These are phyloP conservation scores for Pithecia hirsuta DNA, from an alignment of 2,797 vertebrate species.

Conservation along the genomic window DNA sequence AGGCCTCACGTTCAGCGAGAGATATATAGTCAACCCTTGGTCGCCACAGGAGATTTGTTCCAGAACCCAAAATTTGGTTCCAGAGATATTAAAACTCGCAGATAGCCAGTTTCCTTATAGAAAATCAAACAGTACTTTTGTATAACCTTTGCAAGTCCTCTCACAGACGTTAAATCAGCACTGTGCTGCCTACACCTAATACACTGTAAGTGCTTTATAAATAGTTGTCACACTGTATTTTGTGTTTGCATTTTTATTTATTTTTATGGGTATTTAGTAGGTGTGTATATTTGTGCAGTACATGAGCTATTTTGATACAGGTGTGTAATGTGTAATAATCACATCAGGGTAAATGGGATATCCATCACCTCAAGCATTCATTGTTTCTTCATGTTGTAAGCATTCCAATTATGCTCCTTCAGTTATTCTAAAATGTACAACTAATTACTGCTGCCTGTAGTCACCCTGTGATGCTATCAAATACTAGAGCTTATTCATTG, in stretches of 20 bases:
- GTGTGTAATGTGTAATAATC: no score
- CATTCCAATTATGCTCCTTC: no score
- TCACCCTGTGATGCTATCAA: no score
- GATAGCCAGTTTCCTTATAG: background rate
- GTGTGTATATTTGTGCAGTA: no score
- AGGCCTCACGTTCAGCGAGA: background rate
- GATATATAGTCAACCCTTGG: background rate
- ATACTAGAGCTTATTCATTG: no score
- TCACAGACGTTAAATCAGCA: background rate
- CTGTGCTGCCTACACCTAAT: background rate
- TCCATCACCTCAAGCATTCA: no score
- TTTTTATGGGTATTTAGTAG: background rate
- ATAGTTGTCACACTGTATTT: background rate
- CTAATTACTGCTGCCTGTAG: no score
- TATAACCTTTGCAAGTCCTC: background rate
- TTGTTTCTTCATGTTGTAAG: no score
- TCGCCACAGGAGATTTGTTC: background rate
- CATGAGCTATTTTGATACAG: no score
- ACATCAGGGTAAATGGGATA: no score
- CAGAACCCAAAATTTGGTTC: background rate
- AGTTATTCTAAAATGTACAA: no score
- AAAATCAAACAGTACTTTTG: background rate
- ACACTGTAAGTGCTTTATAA: background rate
- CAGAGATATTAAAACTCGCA: background rate
- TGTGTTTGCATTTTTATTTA: background rate